Evolutionary conservation across 2,113 vertebrate genomes (phyloP).

Genomic region (Argyrosomus japonicus): DNA sequence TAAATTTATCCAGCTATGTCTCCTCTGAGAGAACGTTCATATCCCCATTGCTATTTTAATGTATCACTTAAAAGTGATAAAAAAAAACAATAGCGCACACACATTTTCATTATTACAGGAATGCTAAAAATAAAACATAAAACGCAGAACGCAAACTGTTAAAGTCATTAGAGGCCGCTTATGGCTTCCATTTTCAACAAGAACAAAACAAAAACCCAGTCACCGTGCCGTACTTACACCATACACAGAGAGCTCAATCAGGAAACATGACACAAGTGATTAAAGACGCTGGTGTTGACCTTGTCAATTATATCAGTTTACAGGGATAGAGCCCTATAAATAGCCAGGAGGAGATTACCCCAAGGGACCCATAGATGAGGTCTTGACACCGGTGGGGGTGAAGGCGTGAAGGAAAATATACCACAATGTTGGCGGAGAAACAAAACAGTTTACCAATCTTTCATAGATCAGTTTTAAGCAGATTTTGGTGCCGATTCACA

Average conservation of each 20-base stretch:
- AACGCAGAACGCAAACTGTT: not conserved
- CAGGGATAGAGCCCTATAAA: conserved; percentile 12
- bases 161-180: not conserved
- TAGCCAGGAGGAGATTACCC: not conserved
- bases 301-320: conserved; percentile 25
- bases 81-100: not conserved
- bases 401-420: not conserved
- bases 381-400: not conserved
- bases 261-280: conserved; percentile 23
- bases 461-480: not conserved
- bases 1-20: not conserved
- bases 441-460: not conserved
- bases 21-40: not conserved
- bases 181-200: not conserved
- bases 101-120: not conserved
- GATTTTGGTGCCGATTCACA: too few species aligned
- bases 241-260: not conserved
- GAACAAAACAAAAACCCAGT: not conserved
- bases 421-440: not conserved
- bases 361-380: not conserved
- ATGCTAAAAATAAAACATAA: not conserved
- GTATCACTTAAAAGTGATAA: not conserved
- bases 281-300: conserved; percentile 15
- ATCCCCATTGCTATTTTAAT: not conserved
- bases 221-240: too few species aligned